These are phyloP conservation scores for Strigamia maritima DNA, from an alignment of 2,888 invertebrate species.

Conservation along the genomic window DNA sequence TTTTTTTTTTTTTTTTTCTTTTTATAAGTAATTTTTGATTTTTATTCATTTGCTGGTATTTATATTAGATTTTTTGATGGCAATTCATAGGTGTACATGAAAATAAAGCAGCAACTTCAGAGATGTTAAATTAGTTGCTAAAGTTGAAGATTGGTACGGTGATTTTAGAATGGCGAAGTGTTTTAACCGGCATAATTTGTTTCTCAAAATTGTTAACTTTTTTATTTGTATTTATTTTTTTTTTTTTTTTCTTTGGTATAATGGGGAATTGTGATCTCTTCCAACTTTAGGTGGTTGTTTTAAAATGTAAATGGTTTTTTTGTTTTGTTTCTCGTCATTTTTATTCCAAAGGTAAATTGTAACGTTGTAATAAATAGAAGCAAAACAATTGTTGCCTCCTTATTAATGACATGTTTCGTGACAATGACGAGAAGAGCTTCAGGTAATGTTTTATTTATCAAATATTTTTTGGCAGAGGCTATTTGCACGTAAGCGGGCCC, in stretches of 20 bases:
- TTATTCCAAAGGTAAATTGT: neutral
- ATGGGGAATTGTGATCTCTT: neutral
- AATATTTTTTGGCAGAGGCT: too few species aligned
- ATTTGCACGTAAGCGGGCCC: too few species aligned
- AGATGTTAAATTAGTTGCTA: neutral
- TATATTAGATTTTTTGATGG: neutral
- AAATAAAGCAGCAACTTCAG: neutral
- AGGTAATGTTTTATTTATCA: too few species aligned
- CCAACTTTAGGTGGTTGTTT: neutral
- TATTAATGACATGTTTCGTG: too few species aligned
- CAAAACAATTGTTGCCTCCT: too few species aligned
- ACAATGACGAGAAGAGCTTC: too few species aligned
- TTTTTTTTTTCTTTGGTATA: neutral
- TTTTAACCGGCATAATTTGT: neutral
- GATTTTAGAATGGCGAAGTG: neutral
- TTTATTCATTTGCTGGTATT: neutral
- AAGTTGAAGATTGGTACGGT: neutral
- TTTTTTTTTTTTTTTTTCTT: neutral
- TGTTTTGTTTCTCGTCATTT: neutral
- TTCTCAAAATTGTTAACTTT: neutral
- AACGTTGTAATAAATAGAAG: neutral
- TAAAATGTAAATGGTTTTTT: neutral
- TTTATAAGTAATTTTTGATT: neutral
- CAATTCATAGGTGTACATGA: neutral
- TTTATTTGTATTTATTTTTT: conserved; percentile 41